phyloP scores from a whole-genome alignment of 2,797 vertebrate genomes.

The Micromesistius poutassou region DNA sequence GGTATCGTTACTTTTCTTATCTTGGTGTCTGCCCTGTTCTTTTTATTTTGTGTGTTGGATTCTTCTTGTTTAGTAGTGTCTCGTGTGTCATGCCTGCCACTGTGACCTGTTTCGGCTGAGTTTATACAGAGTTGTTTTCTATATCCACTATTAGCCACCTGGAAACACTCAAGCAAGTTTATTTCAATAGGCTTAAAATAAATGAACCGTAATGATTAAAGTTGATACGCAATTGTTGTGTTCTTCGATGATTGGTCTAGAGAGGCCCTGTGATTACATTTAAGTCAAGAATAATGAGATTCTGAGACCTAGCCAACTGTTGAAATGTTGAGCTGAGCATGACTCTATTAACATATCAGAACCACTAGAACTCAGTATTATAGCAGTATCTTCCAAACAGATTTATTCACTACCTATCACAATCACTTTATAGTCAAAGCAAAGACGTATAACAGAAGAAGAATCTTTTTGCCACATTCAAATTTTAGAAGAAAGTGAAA shows the following conservation, averaged over 20 bases:
- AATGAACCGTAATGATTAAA: constrained; percentile 74
- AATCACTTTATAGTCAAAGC: no score
- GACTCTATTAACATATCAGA: constrained; percentile 49
- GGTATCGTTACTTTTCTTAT: neutral
- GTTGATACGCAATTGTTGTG: constrained; percentile 72
- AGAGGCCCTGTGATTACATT: constrained; percentile 68
- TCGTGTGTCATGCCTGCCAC: constrained; percentile 45
- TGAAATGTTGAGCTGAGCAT: constrained; percentile 52
- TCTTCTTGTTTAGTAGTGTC: constrained; percentile 37
- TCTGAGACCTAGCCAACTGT: constrained; percentile 30
- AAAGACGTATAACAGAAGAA: neutral
- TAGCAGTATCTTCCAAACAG: neutral
- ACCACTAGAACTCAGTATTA: constrained; percentile 11
- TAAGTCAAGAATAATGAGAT: constrained; percentile 75
- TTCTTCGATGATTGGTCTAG: constrained; percentile 39
- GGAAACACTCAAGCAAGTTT: constrained; percentile 70
- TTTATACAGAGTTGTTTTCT: constrained; percentile 39
- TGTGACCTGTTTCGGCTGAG: constrained; percentile 49
- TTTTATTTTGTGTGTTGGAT: neutral
- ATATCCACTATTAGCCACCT: constrained; percentile 66
- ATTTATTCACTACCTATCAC: constrained; percentile 7
- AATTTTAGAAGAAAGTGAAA: neutral
- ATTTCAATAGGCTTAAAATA: constrained; percentile 70
- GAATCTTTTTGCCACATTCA: neutral
- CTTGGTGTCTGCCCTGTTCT: neutral